Conservation (phyloP, 2,888 invertebrate genomes). For the Standfussiana lucernea region DNA sequence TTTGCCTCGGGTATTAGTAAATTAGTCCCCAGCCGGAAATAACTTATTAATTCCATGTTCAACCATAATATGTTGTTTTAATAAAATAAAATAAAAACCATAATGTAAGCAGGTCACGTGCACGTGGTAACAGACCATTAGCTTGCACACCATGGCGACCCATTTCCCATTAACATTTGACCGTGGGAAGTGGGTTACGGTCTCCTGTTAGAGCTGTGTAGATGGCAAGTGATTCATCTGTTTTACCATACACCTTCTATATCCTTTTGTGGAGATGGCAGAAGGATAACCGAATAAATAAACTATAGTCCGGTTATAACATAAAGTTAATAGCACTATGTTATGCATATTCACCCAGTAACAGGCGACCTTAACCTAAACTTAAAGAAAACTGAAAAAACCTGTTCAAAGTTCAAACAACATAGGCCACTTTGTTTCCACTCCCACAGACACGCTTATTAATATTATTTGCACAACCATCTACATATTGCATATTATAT, state of each 20-base stretch:
- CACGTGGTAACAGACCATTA: conserved; percentile 38
- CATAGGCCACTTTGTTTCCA: conserved; percentile 9
- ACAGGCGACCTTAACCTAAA: conserved; percentile 37
- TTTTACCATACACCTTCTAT: neutral
- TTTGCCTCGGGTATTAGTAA: neutral
- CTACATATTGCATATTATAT: conserved; percentile 1
- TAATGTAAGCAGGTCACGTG: conserved; percentile 28
- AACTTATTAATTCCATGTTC: conserved; percentile 11
- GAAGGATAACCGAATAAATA: neutral
- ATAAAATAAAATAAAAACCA: conserved; percentile 22
- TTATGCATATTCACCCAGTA: conserved; percentile 20
- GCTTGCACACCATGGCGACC: conserved; percentile 39
- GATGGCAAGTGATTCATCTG: neutral
- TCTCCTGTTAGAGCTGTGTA: conserved; percentile 5
- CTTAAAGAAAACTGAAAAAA: conserved; percentile 32
- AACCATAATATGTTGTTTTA: conserved; percentile 2
- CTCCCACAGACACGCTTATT: conserved; percentile 4
- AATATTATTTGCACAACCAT: conserved; percentile 29
- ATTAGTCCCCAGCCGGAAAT: conserved; percentile 10
- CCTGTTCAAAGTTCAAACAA: conserved; percentile 53
- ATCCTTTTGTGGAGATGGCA: neutral
- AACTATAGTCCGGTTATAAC: neutral
- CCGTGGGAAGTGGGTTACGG: conserved; percentile 56
- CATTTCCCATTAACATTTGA: conserved; percentile 50
- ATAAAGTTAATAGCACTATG: neutral